Conservation (phyloP, 2,888 invertebrate genomes). For the Heliconius sara region DNA sequence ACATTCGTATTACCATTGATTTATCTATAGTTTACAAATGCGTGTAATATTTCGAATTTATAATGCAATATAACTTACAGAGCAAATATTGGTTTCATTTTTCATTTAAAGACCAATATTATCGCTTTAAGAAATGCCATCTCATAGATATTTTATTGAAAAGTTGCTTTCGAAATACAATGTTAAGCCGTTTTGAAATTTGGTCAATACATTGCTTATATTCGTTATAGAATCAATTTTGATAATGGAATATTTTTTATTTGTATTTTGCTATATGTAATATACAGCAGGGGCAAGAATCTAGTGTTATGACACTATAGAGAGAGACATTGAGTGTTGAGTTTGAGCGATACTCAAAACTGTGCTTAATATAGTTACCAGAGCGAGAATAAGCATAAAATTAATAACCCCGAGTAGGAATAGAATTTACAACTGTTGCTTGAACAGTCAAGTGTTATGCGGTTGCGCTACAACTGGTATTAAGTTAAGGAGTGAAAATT, state of each 20-base stretch:
- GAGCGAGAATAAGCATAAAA: too few species aligned
- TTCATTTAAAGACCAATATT: slow-evolving; percentile 12
- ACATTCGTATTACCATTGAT: slow-evolving; percentile 42
- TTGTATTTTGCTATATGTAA: too few species aligned
- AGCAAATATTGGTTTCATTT: slow-evolving; percentile 30
- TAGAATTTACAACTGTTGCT: too few species aligned
- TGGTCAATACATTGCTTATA: too few species aligned
- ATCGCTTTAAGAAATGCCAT: slow-evolving; percentile 4
- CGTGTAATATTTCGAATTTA: slow-evolving; percentile 14
- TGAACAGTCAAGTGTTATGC: not conserved
- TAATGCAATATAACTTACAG: not conserved
- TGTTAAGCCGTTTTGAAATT: not conserved
- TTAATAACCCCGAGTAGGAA: too few species aligned
- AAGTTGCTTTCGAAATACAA: not conserved
- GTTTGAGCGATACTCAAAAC: too few species aligned
- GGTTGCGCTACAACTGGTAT: too few species aligned
- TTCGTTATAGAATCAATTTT: too few species aligned
- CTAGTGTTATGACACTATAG: too few species aligned
- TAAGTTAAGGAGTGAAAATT: not conserved
- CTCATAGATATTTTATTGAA: slow-evolving; percentile 1
- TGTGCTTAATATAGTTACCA: not conserved
- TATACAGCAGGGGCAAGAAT: too few species aligned
- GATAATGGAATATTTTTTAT: too few species aligned
- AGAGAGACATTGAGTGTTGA: too few species aligned
- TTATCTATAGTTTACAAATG: slow-evolving; percentile 13